Evolutionary conservation across 2,797 vertebrate species (phyloP), one percentile per base, ranked within the genome.

Genomic region (Lycodopsis pacificus): DNA sequence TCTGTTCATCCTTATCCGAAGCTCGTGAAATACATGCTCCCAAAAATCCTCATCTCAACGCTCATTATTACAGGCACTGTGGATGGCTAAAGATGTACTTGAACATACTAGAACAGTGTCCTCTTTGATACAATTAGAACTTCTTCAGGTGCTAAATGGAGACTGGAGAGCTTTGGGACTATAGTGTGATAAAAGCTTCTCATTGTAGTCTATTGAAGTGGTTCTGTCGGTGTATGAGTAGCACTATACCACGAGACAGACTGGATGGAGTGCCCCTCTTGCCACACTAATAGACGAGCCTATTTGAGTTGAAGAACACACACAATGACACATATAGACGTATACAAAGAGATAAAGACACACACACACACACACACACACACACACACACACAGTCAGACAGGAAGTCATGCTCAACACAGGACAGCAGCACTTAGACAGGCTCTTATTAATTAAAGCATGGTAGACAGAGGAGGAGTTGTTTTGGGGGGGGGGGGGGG

Each of bases 201-300:
- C 62, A 57, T 22, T 77, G 74, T 64, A 7, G 44, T 30, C 79
- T 19, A 32, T 32, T 86, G 75, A 88, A 90, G 86, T 80, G 83
- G 71, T 63, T 85, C 67, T 84, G 80, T 87, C 79, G 83, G 74
- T 25, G 32, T 80, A 63, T 61, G 72, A 90, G 84, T 58, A 76
- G 71, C 67, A 67, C 65, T 63, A 32, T 30, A 49, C 69, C 27
- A 66, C 6, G 1, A 85, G 70, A 86, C 66, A 68, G 72, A 64
- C 77, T 57, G 40, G 48, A 68, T 63, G 66, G 76, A 87, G 74
- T 73, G 75, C 5, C 68, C 36, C 56, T 79, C 72, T 77, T 59
- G 22, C 27, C 25, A 80, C 7, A 5, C 46, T 73, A 63, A 68
- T 13, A 73, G 73, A 27, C 65, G 46, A 53, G 19, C 46, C 40